Conservation (phyloP, 2,888 invertebrate genomes). For the Eupithecia tripunctaria region DNA sequence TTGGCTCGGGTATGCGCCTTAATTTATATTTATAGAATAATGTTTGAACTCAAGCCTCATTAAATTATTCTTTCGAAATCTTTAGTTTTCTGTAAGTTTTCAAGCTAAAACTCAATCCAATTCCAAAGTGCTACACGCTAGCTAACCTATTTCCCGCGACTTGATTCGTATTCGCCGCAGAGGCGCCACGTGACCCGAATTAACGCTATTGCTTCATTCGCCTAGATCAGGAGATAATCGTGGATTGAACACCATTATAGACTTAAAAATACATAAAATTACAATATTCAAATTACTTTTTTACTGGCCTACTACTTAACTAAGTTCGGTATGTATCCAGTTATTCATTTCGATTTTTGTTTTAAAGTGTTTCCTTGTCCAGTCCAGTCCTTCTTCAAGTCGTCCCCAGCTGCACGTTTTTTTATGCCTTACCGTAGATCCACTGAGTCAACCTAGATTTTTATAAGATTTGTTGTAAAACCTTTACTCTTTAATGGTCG, state of each 20-base stretch:
- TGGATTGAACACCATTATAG: not conserved
- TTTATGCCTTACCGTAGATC: not conserved
- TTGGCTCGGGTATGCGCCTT: no score
- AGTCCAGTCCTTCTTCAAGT: not conserved
- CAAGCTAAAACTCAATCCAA: conserved; percentile 29
- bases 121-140: conserved; percentile 31
- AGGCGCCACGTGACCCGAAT: conserved; percentile 43
- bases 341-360: not conserved
- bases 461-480: not conserved
- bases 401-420: not conserved
- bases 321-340: not conserved
- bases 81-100: conserved; percentile 10
- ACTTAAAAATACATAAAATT: not conserved
- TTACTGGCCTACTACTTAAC: not conserved
- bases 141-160: conserved; percentile 41
- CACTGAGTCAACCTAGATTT: not conserved
- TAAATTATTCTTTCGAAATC: not conserved
- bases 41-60: no score
- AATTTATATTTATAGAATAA: no score
- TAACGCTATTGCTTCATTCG: conserved; percentile 44
- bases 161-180: conserved; percentile 43
- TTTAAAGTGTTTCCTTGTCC: not conserved
- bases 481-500: not conserved
- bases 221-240: conserved; percentile 14
- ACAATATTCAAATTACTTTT: not conserved